These are phyloP conservation scores for Lasius platythorax DNA, from an alignment of 2,888 invertebrate genomes.

Conservation along the genomic window DNA sequence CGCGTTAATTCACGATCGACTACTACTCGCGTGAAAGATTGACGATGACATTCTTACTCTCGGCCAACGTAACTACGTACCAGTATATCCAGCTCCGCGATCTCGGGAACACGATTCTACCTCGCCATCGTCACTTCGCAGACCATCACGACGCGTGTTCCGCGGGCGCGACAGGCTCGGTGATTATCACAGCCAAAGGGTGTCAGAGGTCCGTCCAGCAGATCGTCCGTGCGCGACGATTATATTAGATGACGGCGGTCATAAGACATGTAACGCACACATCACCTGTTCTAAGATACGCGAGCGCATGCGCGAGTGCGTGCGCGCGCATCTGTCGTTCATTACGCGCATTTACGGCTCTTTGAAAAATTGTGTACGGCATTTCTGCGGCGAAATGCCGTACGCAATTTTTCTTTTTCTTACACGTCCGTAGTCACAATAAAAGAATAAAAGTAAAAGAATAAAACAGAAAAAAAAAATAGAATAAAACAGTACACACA, in stretches of 20 bases:
- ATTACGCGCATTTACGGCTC: conserved; percentile 28
- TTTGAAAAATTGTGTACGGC: conserved; percentile 33
- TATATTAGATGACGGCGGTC: conserved; percentile 48
- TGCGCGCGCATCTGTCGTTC: conserved; percentile 63
- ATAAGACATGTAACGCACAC: conserved; percentile 60
- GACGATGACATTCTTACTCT: conserved; percentile 43
- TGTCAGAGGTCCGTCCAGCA: conserved; percentile 14
- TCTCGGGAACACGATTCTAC: conserved; percentile 58
- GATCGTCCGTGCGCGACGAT: conserved; percentile 57
- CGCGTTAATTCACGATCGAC: not conserved
- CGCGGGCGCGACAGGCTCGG: conserved; percentile 7
- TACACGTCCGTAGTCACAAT: not conserved
- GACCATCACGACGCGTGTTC: conserved; percentile 17
- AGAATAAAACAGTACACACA: not conserved
- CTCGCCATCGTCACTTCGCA: conserved; percentile 56
- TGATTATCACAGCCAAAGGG: conserved; percentile 54
- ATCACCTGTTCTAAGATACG: conserved; percentile 73
- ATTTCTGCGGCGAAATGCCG: too few relatives aligned
- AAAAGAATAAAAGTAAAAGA: not conserved
- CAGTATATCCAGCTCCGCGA: conserved; percentile 44
- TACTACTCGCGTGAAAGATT: not conserved
- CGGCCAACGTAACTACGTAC: conserved; percentile 29
- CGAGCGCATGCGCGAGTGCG: conserved; percentile 12
- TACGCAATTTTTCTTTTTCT: too few relatives aligned
- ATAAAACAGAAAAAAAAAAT: too few relatives aligned